Base-by-base conservation (phyloP, 2,888 invertebrate species). In the Minunthozetes semirufus region DNA sequence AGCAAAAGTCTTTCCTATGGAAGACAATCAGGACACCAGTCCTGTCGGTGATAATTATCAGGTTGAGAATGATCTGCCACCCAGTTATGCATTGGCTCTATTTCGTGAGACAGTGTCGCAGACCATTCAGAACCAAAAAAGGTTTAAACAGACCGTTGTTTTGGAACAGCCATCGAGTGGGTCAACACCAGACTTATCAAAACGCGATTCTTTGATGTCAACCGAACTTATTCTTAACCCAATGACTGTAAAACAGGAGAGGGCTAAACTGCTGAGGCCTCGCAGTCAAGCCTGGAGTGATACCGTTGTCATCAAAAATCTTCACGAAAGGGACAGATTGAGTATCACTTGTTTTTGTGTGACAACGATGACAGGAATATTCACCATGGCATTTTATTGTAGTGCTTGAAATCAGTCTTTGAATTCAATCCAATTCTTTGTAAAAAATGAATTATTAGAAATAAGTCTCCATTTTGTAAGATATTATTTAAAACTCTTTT, bases 211-310 rank as follows among this genome's bases (percentile, higher is more conserved):
- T 1, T 22, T 70, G 46, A 48, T 27, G 3, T 70, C 70, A 0
- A 70, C 70, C 17, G 70, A 70, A 27, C 13, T 70, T 8, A 25
- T 46, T 19, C 19, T 70, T 15, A 70, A 48, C 27, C 22, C 70
- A 9, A 5, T 25, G 19, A 70, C 11, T 3, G 6, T 61, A 2
- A 33, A 15, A 27, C 17, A n/a, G 38, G 33, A 19, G 9, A 42
- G 42, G 11, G 9, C 42, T 13, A 9, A 9, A 13, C 42, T 42
- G 5, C 1, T 42, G 42, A 33, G 63, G 1, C 6, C 33, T 33
- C 33, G 29, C 1, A 70, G 70, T 70, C 48, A 70, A 6, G 70
- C 70, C 48, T 70, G 70, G 70, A 70, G 70, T 46, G 70, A 70
- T 3, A 70, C 46, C 0, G 46, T 70, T 70, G 70, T 70, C 1